A percentile compares a stretch with the other conserved stretches of the same genome.
Evolutionary conservation across 2,888 invertebrate genomes (phyloP).

Genomic region (Calameuta pallipes): DNA sequence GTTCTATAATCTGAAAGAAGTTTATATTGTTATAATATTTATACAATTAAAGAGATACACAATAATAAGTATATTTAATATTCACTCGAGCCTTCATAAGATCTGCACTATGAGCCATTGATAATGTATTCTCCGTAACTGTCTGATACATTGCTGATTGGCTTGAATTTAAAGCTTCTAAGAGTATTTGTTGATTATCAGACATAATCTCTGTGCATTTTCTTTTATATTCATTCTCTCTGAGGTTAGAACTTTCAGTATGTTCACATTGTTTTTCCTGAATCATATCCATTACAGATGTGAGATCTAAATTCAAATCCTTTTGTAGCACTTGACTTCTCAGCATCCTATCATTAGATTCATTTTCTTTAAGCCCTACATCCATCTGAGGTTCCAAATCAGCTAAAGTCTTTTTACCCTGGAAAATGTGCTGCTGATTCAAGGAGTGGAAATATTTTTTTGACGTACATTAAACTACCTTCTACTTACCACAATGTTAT

Average conservation of each 20-base stretch:
- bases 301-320: constrained; percentile 45
- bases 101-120: constrained; percentile 60
- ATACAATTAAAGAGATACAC: constrained; percentile 11
- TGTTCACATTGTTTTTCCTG: constrained; percentile 34
- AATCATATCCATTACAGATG: constrained; percentile 41
- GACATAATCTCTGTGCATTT: not conserved
- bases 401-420: not conserved
- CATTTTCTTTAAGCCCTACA: not conserved
- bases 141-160: constrained; percentile 77
- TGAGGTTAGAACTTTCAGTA: constrained; percentile 5
- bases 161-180: constrained; percentile 72
- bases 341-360: constrained; percentile 37
- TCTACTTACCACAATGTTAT: constrained; percentile 67
- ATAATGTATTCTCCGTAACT: constrained; percentile 59
- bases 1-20: constrained; percentile 70
- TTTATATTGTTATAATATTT: constrained; percentile 4
- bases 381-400: not conserved
- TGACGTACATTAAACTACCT: not conserved
- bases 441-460: not conserved
- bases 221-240: not conserved
- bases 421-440: not conserved
- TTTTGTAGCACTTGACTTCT: constrained; percentile 38
- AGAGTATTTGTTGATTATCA: constrained; percentile 34
- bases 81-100: constrained; percentile 73
- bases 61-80: constrained; percentile 20